phyloP scores from a whole-genome alignment of 2,113 vertebrate genomes.

The Dinomys branickii region DNA sequence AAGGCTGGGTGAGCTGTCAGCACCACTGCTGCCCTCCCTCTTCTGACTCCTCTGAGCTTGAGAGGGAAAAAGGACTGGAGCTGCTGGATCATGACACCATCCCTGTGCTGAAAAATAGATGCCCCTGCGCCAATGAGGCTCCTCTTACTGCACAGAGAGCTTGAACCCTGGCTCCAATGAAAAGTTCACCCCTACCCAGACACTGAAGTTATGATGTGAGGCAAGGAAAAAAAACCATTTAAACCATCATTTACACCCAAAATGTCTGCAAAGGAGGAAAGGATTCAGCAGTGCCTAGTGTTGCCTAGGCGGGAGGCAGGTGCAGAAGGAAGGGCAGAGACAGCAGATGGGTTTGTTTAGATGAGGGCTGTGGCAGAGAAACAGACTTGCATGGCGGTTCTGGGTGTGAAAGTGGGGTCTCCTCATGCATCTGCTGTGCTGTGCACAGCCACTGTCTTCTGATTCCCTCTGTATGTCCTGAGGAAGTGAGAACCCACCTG shows the following conservation, averaged over 20 bases:
- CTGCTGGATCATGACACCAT: neutral
- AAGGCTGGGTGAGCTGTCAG: neutral
- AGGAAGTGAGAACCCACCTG: neutral
- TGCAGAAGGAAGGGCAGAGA: neutral
- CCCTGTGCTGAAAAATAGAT: neutral
- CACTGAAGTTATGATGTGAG: neutral
- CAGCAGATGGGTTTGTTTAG: neutral
- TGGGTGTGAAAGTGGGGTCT: neutral
- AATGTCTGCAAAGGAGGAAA: neutral
- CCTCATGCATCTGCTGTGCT: rapidly evolving
- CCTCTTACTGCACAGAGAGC: neutral
- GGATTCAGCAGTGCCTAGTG: neutral
- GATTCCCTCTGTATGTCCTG: neutral
- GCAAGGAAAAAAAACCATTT: too few species aligned
- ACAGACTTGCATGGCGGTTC: neutral
- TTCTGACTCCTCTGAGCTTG: neutral
- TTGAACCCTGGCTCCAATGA: neutral
- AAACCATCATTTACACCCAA: neutral
- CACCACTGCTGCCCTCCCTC: neutral
- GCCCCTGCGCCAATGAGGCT: neutral
- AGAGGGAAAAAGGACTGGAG: neutral
- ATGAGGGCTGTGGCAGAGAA: neutral
- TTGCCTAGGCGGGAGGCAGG: neutral
- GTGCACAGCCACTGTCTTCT: neutral
- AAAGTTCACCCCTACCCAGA: neutral